Evolutionary conservation across 2,113 vertebrate genomes (phyloP).

Genomic region (Otolemur garnettii): DNA sequence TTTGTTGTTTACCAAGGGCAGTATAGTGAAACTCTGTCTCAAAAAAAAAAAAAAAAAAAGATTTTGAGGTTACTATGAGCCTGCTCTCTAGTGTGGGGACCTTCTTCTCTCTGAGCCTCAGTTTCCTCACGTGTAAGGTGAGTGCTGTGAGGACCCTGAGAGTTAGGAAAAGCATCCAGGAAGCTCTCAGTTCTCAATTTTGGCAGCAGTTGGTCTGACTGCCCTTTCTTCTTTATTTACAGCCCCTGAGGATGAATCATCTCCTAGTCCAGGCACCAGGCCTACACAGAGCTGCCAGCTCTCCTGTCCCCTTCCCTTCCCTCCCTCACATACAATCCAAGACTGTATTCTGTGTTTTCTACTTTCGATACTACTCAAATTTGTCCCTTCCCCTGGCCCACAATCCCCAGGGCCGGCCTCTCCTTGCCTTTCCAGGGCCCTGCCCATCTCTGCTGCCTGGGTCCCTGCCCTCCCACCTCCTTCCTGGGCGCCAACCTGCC

Average conservation of each 20-base stretch:
- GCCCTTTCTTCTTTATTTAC: neutral
- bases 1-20: too few species aligned
- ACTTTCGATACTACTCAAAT: neutral
- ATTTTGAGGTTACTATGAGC: too few species aligned
- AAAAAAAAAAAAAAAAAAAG: too few species aligned
- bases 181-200: neutral
- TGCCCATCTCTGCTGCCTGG: neutral
- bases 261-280: neutral
- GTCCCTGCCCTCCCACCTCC: neutral
- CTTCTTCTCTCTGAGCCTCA: neutral
- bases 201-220: neutral
- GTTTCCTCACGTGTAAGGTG: neutral
- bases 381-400: neutral
- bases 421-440: neutral
- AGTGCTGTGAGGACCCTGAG: neutral
- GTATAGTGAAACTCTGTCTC: too few species aligned
- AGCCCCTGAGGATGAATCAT: neutral
- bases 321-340: neutral
- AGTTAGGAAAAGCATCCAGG: neutral
- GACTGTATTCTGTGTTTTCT: neutral
- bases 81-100: neutral
- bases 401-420: neutral
- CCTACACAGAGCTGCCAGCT: neutral
- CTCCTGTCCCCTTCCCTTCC: accelerated
- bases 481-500: neutral